Conservation (phyloP, 1,140 invertebrate species). For the Wasmannia auropunctata region DNA sequence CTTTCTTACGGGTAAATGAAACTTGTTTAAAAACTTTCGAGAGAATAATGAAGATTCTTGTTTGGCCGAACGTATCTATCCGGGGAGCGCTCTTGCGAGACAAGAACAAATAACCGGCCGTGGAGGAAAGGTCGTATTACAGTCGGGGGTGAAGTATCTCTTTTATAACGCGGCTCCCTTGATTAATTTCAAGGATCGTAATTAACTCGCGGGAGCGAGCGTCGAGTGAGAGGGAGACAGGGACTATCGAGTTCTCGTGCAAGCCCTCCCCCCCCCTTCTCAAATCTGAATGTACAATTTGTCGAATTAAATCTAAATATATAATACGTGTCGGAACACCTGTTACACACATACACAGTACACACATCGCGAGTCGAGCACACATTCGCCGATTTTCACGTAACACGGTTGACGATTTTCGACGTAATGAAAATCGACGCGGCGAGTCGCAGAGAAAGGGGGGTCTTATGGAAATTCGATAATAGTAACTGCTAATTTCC, state of each 20-base stretch:
- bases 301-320: slow-evolving; percentile 51
- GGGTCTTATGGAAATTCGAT: slow-evolving; percentile 53
- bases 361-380: not conserved
- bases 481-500: slow-evolving; percentile 51
- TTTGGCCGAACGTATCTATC: slow-evolving; percentile 63
- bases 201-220: slow-evolving; percentile 59
- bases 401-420: not conserved
- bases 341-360: slow-evolving; percentile 33
- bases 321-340: slow-evolving; percentile 34
- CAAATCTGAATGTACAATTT: slow-evolving; percentile 47
- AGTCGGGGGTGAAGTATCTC: slow-evolving; percentile 50
- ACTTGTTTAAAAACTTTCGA: slow-evolving; percentile 68
- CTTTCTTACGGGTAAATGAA: slow-evolving; percentile 62
- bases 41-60: slow-evolving; percentile 69
- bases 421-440: slow-evolving; percentile 2
- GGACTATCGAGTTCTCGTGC: slow-evolving; percentile 22
- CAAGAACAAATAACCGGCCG: slow-evolving; percentile 60
- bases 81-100: slow-evolving; percentile 33
- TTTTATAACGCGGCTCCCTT: slow-evolving; percentile 64
- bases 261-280: not conserved
- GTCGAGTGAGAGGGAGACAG: slow-evolving; percentile 12
- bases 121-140: slow-evolving; percentile 50
- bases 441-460: not conserved
- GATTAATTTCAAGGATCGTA: slow-evolving; percentile 72
- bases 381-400: slow-evolving; percentile 1